Percentiles rank a stretch among this genome's conserved stretches.
Evolutionary conservation across 1,140 invertebrate genomes (phyloP).

Genomic region (Magallana ariakensis): DNA sequence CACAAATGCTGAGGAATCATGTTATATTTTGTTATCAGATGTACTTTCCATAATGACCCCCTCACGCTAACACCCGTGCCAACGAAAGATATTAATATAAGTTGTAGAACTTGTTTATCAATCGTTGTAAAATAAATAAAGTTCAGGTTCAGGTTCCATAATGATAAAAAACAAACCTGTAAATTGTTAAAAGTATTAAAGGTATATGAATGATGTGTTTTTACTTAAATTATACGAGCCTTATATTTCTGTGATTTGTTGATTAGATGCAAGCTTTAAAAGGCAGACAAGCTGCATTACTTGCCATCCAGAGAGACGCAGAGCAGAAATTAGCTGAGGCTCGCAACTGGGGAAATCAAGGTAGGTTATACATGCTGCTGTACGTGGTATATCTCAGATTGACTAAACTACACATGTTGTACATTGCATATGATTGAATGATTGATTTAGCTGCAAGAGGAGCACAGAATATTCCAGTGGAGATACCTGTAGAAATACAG

Average conservation of each 20-base stretch:
- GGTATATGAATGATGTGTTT: no score
- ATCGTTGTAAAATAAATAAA: no score
- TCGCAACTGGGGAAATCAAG: slow-evolving; percentile 42
- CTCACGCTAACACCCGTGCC: no score
- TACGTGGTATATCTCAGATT: slow-evolving; percentile 42
- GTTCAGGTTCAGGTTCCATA: no score
- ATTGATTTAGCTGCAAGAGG: slow-evolving; percentile 9
- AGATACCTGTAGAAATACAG: neutral
- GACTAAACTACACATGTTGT: slow-evolving; percentile 60
- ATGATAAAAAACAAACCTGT: no score
- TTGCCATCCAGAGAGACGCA: slow-evolving; percentile 72
- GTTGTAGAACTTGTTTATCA: no score
- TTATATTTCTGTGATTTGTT: neutral
- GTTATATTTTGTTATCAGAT: no score
- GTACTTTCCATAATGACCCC: no score
- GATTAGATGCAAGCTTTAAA: slow-evolving; percentile 71
- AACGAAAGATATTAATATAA: no score
- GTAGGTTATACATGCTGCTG: neutral
- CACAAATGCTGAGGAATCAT: no score
- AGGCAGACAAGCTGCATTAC: slow-evolving; percentile 71
- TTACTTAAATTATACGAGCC: neutral
- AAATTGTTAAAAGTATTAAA: no score
- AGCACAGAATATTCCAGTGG: slow-evolving; percentile 3
- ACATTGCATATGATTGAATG: neutral
- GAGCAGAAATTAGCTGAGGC: slow-evolving; percentile 71